Evolutionary conservation across 2,113 vertebrate species (phyloP), one percentile per base, ranked within the genome.

Genomic region (Cochlearius cochlearius): DNA sequence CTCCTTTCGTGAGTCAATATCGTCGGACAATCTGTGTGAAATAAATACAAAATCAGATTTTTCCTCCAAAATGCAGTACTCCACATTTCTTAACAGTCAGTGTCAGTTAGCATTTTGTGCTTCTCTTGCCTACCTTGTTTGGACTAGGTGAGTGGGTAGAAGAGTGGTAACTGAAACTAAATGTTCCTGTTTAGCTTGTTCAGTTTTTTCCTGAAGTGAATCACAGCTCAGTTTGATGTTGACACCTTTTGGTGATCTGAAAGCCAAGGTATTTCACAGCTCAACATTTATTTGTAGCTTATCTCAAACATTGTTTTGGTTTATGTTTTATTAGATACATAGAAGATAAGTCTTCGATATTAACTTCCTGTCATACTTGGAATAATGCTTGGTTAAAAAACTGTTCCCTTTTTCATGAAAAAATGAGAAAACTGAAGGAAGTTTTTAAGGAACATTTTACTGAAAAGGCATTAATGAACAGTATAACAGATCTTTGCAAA

Each of bases 171-270:
- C 23, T 84, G 76, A 89, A 89, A 81, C 71, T 73, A 56, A 78
- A 38, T 72, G 32, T 73, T 94, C 94, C 76, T 89, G 76, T 89
- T 93, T 11, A 76, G 64, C 87, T 91, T 87, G 87, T 81, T 94
- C 52, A 50, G 2, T 62, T 34, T 80, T 82, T 72, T 45, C 36
- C 53, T 69, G 58, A 84, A 77, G 68, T 83, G 67, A 77, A 92
- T 92, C 53, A 91, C 62, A 68, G 67, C 55, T 86, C 21, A 36
- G 21, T 60, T 97, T 91, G 58, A 77, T 94, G 45, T 82, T 76
- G 80, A 84, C 32, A 64, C 9, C 43, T 88, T 88, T 73, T 53
- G 14, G 49, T 83, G 23, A 60, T 92, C 53, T 86, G 86, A 76
- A 95, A 91, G 86, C 67, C 45, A 43, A 47, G 36, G 5, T 68